A percentile compares a stretch with the other conserved stretches of the same genome.
These are phyloP conservation scores for Chloroceryle inda DNA, from an alignment of 2,797 vertebrate species.

Conservation along the genomic window DNA sequence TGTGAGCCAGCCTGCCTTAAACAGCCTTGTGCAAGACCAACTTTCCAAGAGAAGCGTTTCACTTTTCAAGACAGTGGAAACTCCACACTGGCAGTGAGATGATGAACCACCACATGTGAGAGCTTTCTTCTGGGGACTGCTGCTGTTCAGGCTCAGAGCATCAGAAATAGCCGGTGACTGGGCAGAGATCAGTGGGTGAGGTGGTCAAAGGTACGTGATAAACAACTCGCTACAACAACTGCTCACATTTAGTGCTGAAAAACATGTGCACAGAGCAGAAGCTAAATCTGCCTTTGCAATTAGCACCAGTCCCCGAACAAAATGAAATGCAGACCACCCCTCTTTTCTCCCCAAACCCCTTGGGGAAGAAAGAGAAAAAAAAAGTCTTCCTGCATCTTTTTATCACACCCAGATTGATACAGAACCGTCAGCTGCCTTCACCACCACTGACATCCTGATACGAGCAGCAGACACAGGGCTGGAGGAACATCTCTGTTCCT, in stretches of 20 bases:
- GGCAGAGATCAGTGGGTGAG: conserved; percentile 5
- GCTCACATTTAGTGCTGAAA: neutral
- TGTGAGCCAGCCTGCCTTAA: neutral
- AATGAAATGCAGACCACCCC: neutral
- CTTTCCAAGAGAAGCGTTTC: neutral
- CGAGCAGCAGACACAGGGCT: rapidly evolving
- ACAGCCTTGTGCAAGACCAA: neutral
- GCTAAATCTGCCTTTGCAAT: neutral
- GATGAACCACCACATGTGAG: rapidly evolving
- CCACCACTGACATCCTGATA: neutral
- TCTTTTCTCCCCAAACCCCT: neutral
- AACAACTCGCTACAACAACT: neutral
- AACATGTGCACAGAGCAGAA: rapidly evolving
- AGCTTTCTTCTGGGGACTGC: neutral
- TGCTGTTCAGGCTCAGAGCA: neutral
- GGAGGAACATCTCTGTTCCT: neutral
- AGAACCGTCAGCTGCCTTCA: neutral
- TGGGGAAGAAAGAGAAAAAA: no score
- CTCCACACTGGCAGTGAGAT: neutral
- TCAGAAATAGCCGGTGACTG: neutral
- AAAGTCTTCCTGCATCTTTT: neutral
- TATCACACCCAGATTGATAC: no score
- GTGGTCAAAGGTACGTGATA: neutral
- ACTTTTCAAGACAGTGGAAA: neutral
- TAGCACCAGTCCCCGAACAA: no score